Base-by-base conservation (phyloP, 64 coral and sea anemone genomes). In the Acropora tenuis region DNA sequence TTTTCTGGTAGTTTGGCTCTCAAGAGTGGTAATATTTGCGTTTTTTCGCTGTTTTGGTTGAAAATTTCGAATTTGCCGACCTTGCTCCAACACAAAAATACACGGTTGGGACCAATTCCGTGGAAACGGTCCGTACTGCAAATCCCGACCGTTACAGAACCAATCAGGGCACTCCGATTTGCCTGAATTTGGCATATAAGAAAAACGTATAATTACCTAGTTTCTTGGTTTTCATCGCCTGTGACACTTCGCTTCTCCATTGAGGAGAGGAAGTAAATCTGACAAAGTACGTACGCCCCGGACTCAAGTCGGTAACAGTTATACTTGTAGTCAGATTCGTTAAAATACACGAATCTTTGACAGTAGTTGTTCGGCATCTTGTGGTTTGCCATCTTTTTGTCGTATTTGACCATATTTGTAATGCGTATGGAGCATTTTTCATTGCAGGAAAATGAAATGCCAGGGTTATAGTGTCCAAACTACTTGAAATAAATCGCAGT, bases 381-480 rank as follows among this genome's bases (percentile, higher is more conserved):
- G 45, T 50, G 44, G 69, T n/a, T 12, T 2, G 61, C 82, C 82
- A 85, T 85, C 19, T 85, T 2, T 69, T 48, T 8, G 82, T 85
- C 2, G 44, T 72, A 15, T 71, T 85, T 48, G 82, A 71, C 82
- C 82, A 85, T 40, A 85, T 85, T 85, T 85, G 63, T 13, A 72
- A 2, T 16, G 82, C 50, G 47, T 71, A 71, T 46, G 63, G 9
- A 19, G 69, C 48, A 0, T 9, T 1, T 71, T 44, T 71, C 43
- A 85, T 63, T 17, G 8, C 16, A 50, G 65, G 45, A 2, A 30
- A 8, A 7, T 48, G 65, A 20, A 7, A 85, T 68, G n/a, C 16
- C 9, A 85, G 16, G 3, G 82, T 85, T 4, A 85, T 49, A 3
- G 63, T 71, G 63, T 85, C 82, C 44, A 85, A 17, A 6, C 43